Evolutionary conservation across 2,888 invertebrate genomes (phyloP), one percentile per base, ranked within the genome.

Genomic region (Hypercompe scribonia): DNA sequence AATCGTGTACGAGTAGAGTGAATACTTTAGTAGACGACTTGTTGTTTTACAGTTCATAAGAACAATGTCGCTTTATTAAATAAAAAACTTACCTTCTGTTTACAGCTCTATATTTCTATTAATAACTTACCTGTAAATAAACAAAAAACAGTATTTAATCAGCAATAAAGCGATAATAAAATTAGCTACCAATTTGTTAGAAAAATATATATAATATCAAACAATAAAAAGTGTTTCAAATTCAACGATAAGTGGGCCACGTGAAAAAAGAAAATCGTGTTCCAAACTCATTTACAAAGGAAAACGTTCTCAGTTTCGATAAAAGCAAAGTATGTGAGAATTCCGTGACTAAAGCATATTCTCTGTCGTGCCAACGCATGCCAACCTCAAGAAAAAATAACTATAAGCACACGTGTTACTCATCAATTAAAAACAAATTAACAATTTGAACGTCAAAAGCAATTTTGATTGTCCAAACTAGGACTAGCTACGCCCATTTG

Each of bases 391-490:
- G 72, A 84, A 80, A 78, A 69, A 79, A 80, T 78, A 63, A 72
- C 77, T 72, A 73, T 74, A 79, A 75, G 77, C 74, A 82, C 91
- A 88, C 89, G 88, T 88, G 91, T 86, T 87, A 79, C 78, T 83
- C 87, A 88, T 89, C 90, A 93, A 93, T 93, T 94, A 93, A 90
- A 93, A 91, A 84, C 90, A 87, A 88, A 93, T 93, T 90, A 93
- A 91, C 89, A 84, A 88, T 89, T 89, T 84, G 76, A 77, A 88
- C 87, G 90, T 91, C 91, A 89, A 83, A 86, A 86, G 76, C 87
- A 89, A 90, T 91, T 87, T 86, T 81, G 86, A 86, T 86, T 86
- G 84, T 84, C 79, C 69, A 78, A 83, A 84, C 87, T 86, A 84
- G 81, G 73, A 79, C 64, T 77, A 84, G 76, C 71, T 76, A 73